A percentile compares a stretch with the other conserved stretches of the same genome.
phyloP scores from a whole-genome alignment of 2,113 vertebrate species.

The Melanostigma gelatinosum region DNA sequence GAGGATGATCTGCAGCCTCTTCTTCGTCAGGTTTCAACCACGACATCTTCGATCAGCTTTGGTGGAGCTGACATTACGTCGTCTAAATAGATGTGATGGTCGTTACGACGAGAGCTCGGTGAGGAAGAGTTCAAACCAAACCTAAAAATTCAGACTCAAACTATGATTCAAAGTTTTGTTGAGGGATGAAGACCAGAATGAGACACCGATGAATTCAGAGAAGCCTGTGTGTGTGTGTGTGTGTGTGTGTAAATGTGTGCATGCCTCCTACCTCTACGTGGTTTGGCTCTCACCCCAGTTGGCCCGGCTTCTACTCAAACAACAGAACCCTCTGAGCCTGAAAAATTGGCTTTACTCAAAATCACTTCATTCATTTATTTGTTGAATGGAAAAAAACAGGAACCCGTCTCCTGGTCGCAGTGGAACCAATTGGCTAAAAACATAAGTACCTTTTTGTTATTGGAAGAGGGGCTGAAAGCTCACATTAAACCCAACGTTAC shows the following conservation, averaged over 20 bases:
- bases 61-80: too few relatives aligned
- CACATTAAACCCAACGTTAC: constrained; percentile 58
- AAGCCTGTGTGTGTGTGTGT: too few relatives aligned
- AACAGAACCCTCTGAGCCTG: constrained; percentile 37
- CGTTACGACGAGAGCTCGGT: too few relatives aligned
- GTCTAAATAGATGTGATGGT: too few relatives aligned
- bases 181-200: too few relatives aligned
- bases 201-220: too few relatives aligned
- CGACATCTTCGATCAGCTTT: too few relatives aligned
- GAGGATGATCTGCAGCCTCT: too few relatives aligned
- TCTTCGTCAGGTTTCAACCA: too few relatives aligned
- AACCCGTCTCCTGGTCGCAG: constrained; percentile 36
- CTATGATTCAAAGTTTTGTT: too few relatives aligned
- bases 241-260: constrained; percentile 16
- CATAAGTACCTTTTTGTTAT: constrained; percentile 68
- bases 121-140: too few relatives aligned
- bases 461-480: constrained; percentile 24
- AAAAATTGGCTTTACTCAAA: constrained; percentile 50
- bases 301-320: constrained; percentile 32
- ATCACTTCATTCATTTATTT: constrained; percentile 34
- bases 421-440: constrained; percentile 69
- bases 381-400: neutral
- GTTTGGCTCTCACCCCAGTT: constrained; percentile 8
- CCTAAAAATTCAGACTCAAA: too few relatives aligned
- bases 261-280: neutral